Percentiles rank a stretch among this genome's conserved stretches.
Evolutionary conservation across 2,888 invertebrate species (phyloP).

Genomic region (Dasypogon diadema): DNA sequence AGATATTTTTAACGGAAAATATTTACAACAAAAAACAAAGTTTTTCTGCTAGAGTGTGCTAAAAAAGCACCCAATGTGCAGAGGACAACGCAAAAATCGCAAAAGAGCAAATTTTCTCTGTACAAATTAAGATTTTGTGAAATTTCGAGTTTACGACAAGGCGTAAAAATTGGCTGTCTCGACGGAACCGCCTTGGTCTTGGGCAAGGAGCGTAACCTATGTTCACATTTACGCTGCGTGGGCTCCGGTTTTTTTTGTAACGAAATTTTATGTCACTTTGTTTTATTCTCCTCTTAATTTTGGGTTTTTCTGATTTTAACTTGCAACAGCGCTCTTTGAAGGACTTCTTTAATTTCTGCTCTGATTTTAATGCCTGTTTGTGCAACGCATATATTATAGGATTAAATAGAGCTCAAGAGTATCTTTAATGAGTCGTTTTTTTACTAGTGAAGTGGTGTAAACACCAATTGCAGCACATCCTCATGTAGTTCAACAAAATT

Average conservation of each 20-base stretch:
- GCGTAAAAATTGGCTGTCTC: slow-evolving; percentile 36
- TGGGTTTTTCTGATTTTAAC: background rate
- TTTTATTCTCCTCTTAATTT: background rate
- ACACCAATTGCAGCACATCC: background rate
- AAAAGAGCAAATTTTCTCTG: slow-evolving; percentile 32
- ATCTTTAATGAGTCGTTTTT: too few species aligned
- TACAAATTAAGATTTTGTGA: slow-evolving; percentile 41
- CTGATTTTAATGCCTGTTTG: too few species aligned
- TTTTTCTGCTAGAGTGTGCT: slow-evolving; percentile 2
- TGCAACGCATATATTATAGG: too few species aligned
- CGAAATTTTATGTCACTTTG: background rate
- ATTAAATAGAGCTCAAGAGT: too few species aligned
- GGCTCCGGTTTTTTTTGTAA: slow-evolving; percentile 3
- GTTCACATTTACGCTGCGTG: background rate
- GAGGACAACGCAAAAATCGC: background rate
- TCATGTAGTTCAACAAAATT: slow-evolving; percentile 3
- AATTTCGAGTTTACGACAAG: slow-evolving; percentile 14
- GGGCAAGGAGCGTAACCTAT: slow-evolving; percentile 1
- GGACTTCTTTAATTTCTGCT: too few species aligned
- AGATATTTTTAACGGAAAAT: slow-evolving; percentile 23
- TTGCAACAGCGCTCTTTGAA: too few species aligned
- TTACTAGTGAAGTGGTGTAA: background rate
- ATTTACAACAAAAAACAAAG: slow-evolving; percentile 28
- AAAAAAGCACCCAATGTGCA: slow-evolving; percentile 19
- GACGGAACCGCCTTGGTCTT: background rate